Base-by-base conservation (phyloP, 1,140 invertebrate genomes). In the Hormaphis cornu region DNA sequence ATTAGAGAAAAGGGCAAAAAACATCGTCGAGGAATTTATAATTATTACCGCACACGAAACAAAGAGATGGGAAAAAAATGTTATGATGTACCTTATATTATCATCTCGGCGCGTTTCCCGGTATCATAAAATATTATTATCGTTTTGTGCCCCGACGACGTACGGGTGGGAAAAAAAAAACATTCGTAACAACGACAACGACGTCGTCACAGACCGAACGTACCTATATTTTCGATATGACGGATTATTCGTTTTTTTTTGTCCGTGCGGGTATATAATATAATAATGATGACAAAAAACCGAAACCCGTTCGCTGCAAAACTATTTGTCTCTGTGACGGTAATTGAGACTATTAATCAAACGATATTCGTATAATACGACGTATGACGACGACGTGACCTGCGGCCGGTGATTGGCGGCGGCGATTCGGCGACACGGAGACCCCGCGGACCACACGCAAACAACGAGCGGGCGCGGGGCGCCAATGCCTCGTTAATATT, bases 1-100 rank as follows among this genome's bases (percentile, higher is more conserved):
- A 56, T 56, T 56, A 56, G 53, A 56, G 42, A 33, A 56, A 56
- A 56, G 37, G 30, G 53, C 53, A 35, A 37, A n/a, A n/a, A 37
- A 56, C 53, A 56, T 56, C 37, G 30, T 22, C 53, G 53, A 37
- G 24, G 53, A 56, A 37, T 56, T 56, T 56, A 56, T 56, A 56
- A 56, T 56, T n/a, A n/a, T n/a, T 56, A 56, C 53, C 53, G n/a
- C 53, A 56, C 53, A 56, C 53, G 53, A 56, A 56, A 56, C 53
- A 56, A 56, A 37, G 53, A 53, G 5, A 18, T 20, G 14, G 20
- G 24, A 22, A 26, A 50, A 56, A 7, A 37, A 56, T 12, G 20
- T 56, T 56, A 56, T 56, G 53, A 56, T 37, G 16, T 24, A 22
- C 22, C 3, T n/a, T 50, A 50, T 50, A 26, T 14, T 3, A 14